A percentile compares a stretch with the other conserved stretches of the same genome.
phyloP scores from a whole-genome alignment of 2,888 invertebrate species.

The Limenitis camilla region DNA sequence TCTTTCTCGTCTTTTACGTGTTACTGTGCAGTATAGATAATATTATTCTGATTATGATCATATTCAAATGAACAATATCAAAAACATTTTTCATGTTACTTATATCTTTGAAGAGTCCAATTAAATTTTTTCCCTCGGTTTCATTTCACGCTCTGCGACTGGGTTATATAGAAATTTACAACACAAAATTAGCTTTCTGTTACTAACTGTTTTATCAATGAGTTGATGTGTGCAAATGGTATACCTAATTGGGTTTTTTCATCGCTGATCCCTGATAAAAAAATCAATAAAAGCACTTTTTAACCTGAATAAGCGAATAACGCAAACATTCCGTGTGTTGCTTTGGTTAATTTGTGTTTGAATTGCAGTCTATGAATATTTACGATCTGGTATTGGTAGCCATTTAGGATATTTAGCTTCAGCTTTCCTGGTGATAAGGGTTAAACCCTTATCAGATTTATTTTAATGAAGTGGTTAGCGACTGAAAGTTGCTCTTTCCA shows the following conservation, averaged over 20 bases:
- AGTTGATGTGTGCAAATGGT: background rate
- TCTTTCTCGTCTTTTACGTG: background rate
- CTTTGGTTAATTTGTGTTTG: too few relatives aligned
- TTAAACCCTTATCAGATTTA: too few relatives aligned
- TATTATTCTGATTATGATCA: background rate
- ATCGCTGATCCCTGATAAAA: background rate
- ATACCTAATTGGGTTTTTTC: background rate
- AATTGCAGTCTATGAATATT: too few relatives aligned
- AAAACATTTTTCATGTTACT: background rate
- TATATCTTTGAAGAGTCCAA: slow-evolving; percentile 5
- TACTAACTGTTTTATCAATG: background rate
- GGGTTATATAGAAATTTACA: background rate
- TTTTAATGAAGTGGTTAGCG: too few relatives aligned
- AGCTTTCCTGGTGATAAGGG: too few relatives aligned
- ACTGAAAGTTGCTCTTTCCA: too few relatives aligned
- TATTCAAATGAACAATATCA: slow-evolving; percentile 1
- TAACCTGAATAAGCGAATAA: too few relatives aligned
- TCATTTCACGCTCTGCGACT: slow-evolving; percentile 9
- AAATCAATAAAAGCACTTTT: too few relatives aligned
- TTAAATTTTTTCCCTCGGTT: slow-evolving; percentile 13
- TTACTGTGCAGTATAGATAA: background rate
- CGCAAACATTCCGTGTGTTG: too few relatives aligned
- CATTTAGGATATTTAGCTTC: too few relatives aligned
- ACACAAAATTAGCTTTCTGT: background rate
- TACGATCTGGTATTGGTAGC: too few relatives aligned